Evolutionary conservation across 92 coral and sea anemone species (phyloP), one percentile per base, ranked within the genome.

Genomic region (Bergia sp.): DNA sequence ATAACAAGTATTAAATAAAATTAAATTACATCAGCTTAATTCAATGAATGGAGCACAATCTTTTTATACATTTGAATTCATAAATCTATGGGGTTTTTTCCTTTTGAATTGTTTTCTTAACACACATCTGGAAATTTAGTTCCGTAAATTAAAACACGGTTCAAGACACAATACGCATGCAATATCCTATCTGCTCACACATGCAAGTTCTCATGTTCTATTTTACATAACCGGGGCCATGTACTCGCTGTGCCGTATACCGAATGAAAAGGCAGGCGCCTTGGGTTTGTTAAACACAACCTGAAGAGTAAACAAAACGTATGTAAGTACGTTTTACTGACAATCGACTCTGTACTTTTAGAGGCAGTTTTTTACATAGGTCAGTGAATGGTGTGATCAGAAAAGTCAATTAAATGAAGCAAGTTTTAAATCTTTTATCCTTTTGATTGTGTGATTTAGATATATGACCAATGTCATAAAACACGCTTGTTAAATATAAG

Each of bases 201-300:
- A 29, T 29, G 29, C 29, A 80, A 80, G 16, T 15, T 9, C 40
- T 39, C 40, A 36, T 4, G 40, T 80, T 7, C 81, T 57, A 8
- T 5, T n/a, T 76, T 78, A 41, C 49, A 83, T 91, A 76, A 50
- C 57, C 11, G 86, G 91, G 11, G 93, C 92, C 65, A 97, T 92
- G 92, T 91, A 93, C n/a, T 91, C 93, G 89, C 96, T 96, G 89
- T 97, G 99, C 42, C 95, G 89, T 44, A 95, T 90, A 37, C 99
- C 99, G 89, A 97, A 97, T 64, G 98, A 92, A 82, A 95, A 97
- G 6, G 93, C 94, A 15, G 99, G 99, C 0, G 98, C 97, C 43
- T 94, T 66, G 37, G 89, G 93, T 82, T 88, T 97, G 92, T 94
- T 93, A 79, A 91, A 90, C 73, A 93, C 93, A 38, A 96, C 98